These are phyloP conservation scores for Cordilura impudica DNA, from an alignment of 2,888 invertebrate genomes.

Conservation along the genomic window DNA sequence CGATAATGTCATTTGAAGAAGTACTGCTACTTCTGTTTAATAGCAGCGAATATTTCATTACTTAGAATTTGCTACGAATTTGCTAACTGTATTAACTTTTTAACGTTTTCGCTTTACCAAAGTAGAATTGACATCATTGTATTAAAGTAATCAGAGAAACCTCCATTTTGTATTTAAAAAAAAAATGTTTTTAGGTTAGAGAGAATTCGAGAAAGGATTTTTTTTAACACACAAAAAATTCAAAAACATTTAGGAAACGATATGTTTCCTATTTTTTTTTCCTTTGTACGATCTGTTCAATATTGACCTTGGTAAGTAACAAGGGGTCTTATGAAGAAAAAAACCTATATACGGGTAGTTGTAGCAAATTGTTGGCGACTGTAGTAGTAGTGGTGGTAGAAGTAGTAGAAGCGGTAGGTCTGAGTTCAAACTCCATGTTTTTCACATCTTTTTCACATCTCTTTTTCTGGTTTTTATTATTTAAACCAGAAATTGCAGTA, in stretches of 20 bases:
- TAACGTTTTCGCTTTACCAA: no score
- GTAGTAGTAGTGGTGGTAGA: conserved; percentile 63
- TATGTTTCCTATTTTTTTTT: not conserved
- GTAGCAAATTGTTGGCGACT: conserved; percentile 64
- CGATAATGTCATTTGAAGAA: no score
- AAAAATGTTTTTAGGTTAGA: no score
- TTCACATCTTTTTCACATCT: not conserved
- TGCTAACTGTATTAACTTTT: no score
- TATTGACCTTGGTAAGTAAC: conserved; percentile 46
- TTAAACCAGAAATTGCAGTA: conserved; percentile 33
- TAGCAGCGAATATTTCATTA: no score
- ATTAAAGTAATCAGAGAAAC: no score
- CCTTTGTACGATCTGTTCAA: conserved; percentile 72
- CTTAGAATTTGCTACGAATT: no score
- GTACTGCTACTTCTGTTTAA: no score
- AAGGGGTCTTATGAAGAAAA: conserved; percentile 25
- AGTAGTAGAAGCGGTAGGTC: conserved; percentile 42
- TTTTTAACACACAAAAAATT: conserved; percentile 63
- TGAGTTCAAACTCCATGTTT: conserved; percentile 6
- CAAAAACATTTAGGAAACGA: conserved; percentile 59
- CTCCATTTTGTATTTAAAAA: no score
- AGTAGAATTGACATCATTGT: no score
- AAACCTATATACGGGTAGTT: conserved; percentile 61
- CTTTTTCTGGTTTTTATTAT: not conserved
- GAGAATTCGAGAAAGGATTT: not conserved